A percentile compares a stretch with the other conserved stretches of the same genome.
Evolutionary conservation across 2,797 vertebrate species (phyloP).

Genomic region (Brachyrhaphis roseni): DNA sequence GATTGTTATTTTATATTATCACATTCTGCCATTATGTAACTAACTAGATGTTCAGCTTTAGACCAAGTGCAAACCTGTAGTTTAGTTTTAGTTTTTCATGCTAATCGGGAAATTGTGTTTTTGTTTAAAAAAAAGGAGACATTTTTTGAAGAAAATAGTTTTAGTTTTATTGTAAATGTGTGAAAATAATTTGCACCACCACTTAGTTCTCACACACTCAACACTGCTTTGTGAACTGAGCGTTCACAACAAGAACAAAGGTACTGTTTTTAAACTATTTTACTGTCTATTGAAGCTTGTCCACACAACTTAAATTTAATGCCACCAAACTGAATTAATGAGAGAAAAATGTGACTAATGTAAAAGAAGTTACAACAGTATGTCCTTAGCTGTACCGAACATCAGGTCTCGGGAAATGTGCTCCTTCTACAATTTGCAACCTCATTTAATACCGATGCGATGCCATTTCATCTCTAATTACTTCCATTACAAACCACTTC

Average conservation of each 20-base stretch:
- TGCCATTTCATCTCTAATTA: background rate
- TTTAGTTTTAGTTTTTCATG: background rate
- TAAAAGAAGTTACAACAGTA: background rate
- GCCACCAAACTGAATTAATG: background rate
- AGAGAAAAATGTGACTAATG: background rate
- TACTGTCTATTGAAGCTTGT: background rate
- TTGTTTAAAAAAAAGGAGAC: background rate
- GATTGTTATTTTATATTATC: background rate
- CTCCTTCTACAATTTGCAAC: background rate
- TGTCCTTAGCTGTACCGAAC: background rate
- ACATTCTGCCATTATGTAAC: background rate
- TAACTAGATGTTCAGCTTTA: background rate
- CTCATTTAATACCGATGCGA: background rate
- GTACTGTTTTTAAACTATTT: background rate
- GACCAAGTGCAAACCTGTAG: no score
- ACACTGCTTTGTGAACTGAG: background rate
- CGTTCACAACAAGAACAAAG: background rate
- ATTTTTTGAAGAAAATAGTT: background rate
- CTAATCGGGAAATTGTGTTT: background rate
- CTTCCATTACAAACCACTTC: background rate
- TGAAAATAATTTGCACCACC: background rate
- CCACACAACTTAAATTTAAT: background rate
- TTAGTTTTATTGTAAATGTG: background rate
- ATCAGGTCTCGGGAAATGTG: background rate
- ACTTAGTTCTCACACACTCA: background rate